A percentile compares a stretch with the other conserved stretches of the same genome.
Evolutionary conservation across 2,113 vertebrate species (phyloP).

Genomic region (Strigops habroptila): DNA sequence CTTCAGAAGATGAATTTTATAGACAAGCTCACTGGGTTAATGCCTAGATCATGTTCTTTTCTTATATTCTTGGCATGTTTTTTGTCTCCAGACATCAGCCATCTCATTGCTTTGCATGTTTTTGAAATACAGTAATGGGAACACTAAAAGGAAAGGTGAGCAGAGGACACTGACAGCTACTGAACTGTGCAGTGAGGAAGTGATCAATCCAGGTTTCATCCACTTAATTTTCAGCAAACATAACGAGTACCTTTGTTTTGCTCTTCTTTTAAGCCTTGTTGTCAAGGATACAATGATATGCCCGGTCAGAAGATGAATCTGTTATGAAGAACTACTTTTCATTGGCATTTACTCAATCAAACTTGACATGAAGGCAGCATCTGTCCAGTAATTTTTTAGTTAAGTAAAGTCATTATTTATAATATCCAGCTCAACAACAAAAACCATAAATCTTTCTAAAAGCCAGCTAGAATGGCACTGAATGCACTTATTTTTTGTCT

Average conservation of each 20-base stretch:
- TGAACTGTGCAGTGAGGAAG: not conserved
- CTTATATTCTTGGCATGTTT: not conserved
- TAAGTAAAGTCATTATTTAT: conserved; percentile 19
- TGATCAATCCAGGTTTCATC: not conserved
- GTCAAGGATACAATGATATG: not conserved
- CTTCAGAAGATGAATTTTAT: not conserved
- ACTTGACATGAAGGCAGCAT: conserved; percentile 6
- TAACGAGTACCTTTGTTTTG: not conserved
- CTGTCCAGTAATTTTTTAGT: conserved; percentile 31
- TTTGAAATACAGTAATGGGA: not conserved
- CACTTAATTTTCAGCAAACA: not conserved
- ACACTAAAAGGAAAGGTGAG: not conserved
- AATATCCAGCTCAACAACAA: not conserved
- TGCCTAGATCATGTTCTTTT: not conserved
- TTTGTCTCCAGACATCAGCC: not conserved
- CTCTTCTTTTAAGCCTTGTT: not conserved
- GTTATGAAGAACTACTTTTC: not conserved
- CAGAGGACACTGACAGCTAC: not conserved
- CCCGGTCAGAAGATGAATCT: not conserved
- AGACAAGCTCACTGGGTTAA: not conserved
- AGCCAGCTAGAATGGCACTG: not conserved
- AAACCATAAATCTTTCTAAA: not conserved
- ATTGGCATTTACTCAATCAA: conserved; percentile 20
- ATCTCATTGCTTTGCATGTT: not conserved
- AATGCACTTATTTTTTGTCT: not conserved